A percentile compares a stretch with the other conserved stretches of the same genome.
Conservation (phyloP, 2,113 vertebrate species). For the Protomyctophum bolini region DNA sequence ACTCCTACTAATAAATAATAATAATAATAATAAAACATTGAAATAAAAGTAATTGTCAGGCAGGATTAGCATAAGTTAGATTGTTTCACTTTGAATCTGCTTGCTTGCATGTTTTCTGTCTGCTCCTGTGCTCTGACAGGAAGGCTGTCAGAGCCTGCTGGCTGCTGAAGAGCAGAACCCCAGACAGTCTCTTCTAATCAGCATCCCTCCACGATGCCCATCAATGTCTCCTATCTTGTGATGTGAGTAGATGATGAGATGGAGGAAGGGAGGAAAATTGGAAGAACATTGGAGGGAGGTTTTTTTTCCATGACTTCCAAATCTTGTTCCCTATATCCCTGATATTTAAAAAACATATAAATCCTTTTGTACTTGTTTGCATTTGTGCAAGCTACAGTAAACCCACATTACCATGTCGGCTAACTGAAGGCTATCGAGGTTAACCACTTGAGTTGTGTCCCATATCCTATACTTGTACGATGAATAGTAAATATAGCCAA, state of each 20-base stretch:
- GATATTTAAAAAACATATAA: background rate
- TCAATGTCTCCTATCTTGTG: conserved; percentile 21
- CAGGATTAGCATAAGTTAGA: background rate
- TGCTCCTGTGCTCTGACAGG: conserved; percentile 9
- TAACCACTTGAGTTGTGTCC: too few relatives aligned
- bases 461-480: too few relatives aligned
- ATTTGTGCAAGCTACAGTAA: background rate
- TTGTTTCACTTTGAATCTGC: background rate
- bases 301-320: background rate
- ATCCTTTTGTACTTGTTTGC: background rate
- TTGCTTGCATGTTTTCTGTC: background rate
- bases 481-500: too few relatives aligned
- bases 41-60: background rate
- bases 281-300: background rate
- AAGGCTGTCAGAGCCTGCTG: background rate
- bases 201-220: conserved; percentile 31
- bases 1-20: too few relatives aligned
- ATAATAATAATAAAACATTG: too few relatives aligned
- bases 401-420: background rate
- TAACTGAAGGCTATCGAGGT: background rate
- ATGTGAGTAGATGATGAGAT: background rate
- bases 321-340: background rate
- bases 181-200: conserved; percentile 36
- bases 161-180: conserved; percentile 16
- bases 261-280: background rate